Evolutionary conservation across 2,113 vertebrate genomes (phyloP), one percentile per base, ranked within the genome.

Genomic region (Nothobranchius furzeri): DNA sequence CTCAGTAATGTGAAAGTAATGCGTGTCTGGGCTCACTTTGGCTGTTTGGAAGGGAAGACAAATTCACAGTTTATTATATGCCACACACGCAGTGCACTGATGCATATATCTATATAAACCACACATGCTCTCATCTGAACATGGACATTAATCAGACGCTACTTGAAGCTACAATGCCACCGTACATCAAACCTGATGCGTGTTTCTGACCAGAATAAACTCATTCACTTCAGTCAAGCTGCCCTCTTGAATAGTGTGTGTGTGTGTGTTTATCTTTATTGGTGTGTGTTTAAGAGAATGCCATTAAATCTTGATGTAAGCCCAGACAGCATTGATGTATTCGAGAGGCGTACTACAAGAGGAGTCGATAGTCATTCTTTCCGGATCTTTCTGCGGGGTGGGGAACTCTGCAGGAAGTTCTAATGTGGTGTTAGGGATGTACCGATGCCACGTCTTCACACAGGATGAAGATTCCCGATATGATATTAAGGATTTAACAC

Each of bases 1-100:
- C 67, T 84, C 52, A 73, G 75, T 81, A 82, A 90, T 87, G 86
- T 90, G 86, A 89, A 89, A 76, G 76, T 84, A 78, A 86, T 79
- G 82, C 81, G 68, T 82, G 82, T 88, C 82, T 90, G 87, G 89
- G 87, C 89, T 83, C 73, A 76, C 42, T 76, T 71, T 72, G 80
- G 75, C 76, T 70, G 62, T 83, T 53, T 50, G 66, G 60, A 50
- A 61, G 52, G 45, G 54, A 78, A 77, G 73, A 80, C 66, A 77
- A 75, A 82, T 73, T 68, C 66, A 67, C 80, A 83, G 68, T 52
- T 48, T 60, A 45, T 60, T 30, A 68, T 11, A 64, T 54, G 66
- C 55, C 25, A 67, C 50, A 57, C 55, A 58, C 11, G 46, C 20
- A 52, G 49, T 48, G 56, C 59, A 40, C 50, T 55, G 53, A 79